These are phyloP conservation scores for Oryzias sinensis DNA, from an alignment of 2,797 vertebrate genomes.

Conservation along the genomic window DNA sequence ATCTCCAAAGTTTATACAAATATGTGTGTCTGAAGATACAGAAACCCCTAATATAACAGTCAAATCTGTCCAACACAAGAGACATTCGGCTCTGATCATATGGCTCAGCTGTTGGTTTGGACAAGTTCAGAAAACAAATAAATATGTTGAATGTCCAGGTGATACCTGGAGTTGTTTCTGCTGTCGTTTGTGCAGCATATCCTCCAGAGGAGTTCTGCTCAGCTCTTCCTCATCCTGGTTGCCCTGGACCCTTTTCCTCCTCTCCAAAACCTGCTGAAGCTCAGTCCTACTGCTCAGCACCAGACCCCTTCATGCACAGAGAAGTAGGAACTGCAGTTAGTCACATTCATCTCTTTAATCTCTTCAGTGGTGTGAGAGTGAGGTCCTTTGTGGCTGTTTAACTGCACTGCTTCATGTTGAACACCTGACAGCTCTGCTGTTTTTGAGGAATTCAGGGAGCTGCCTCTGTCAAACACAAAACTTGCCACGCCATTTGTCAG, in stretches of 20 bases:
- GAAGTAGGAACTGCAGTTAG: slow-evolving; percentile 13
- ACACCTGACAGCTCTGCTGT: no score
- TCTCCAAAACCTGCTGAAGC: slow-evolving; percentile 76
- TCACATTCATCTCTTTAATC: no score
- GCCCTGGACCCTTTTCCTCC: slow-evolving; percentile 69
- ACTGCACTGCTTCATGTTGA: no score
- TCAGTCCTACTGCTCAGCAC: slow-evolving; percentile 73
- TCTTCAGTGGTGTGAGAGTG: no score
- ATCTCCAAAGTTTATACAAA: no score
- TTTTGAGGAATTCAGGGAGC: no score
- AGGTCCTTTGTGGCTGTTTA: no score
- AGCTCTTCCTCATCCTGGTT: slow-evolving; percentile 64
- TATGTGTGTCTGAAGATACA: no score
- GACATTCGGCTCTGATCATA: not conserved
- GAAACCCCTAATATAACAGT: no score
- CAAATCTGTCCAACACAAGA: no score
- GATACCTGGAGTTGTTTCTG: slow-evolving; percentile 72
- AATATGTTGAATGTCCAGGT: not conserved
- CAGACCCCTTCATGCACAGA: slow-evolving; percentile 60
- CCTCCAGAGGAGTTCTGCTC: slow-evolving; percentile 68
- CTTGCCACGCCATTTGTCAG: no score
- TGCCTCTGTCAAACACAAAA: no score
- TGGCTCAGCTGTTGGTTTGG: not conserved
- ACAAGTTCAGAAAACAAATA: not conserved
- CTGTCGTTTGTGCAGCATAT: slow-evolving; percentile 70